These are phyloP conservation scores for Mus caroli DNA, from an alignment of 2,797 vertebrate species.

Conservation along the genomic window DNA sequence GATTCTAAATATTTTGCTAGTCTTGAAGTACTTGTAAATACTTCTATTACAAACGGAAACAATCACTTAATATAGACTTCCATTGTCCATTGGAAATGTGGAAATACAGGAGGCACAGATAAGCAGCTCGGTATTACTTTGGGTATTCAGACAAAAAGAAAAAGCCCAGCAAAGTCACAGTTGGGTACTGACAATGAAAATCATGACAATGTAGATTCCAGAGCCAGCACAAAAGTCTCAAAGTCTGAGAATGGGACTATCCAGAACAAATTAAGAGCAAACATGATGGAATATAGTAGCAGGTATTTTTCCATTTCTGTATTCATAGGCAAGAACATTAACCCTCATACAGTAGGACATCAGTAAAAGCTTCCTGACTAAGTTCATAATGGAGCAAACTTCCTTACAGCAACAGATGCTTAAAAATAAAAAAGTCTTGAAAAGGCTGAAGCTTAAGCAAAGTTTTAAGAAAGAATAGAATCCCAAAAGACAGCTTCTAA, in stretches of 20 bases:
- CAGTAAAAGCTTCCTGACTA: not conserved
- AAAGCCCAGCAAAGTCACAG: not conserved
- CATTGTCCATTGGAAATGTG: not conserved
- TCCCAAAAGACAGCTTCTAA: not conserved
- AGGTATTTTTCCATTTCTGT: not conserved
- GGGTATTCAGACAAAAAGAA: not conserved
- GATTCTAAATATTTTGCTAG: not conserved
- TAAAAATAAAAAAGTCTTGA: not conserved
- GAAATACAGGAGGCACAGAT: not conserved
- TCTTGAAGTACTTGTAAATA: not conserved
- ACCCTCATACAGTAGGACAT: not conserved
- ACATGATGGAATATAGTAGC: not conserved
- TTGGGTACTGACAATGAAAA: not conserved
- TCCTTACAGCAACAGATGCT: not conserved
- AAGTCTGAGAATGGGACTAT: not conserved
- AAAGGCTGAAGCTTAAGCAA: not conserved
- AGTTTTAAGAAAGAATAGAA: not conserved
- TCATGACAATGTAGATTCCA: not conserved
- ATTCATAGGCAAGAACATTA: not conserved
- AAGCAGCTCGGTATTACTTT: not conserved
- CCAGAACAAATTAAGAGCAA: not conserved
- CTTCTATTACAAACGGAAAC: not conserved
- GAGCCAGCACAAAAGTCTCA: not conserved
- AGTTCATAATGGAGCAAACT: not conserved
- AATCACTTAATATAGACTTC: too few relatives aligned